These are phyloP conservation scores for Pseudopipra pipra DNA, from an alignment of 2,113 vertebrate genomes.

Conservation along the genomic window DNA sequence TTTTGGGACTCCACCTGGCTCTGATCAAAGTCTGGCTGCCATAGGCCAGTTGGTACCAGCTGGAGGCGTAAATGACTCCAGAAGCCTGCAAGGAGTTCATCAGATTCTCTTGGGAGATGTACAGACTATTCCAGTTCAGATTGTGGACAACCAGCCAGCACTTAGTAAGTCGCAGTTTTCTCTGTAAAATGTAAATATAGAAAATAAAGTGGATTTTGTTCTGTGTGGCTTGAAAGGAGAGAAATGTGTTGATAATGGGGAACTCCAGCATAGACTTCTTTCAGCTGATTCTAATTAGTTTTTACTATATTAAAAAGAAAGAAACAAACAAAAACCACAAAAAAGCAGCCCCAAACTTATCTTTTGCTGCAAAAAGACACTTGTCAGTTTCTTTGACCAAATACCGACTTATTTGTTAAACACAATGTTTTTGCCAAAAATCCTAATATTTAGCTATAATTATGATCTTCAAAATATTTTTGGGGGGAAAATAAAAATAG, in stretches of 20 bases:
- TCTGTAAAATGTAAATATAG: background rate
- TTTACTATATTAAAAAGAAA: background rate
- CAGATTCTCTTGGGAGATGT: constrained; percentile 75
- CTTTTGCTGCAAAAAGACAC: background rate
- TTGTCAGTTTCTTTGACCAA: background rate
- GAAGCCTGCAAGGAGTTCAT: constrained; percentile 55
- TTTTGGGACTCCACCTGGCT: constrained; percentile 7
- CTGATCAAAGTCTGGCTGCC: constrained; percentile 60
- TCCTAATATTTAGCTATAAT: background rate
- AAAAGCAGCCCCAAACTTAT: background rate
- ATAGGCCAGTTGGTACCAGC: constrained; percentile 71
- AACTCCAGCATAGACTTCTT: background rate
- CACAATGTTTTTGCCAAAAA: background rate
- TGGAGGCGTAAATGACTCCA: constrained; percentile 56
- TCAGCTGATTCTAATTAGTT: background rate
- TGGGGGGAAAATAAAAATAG: background rate
- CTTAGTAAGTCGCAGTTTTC: constrained; percentile 71
- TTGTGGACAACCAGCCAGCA: constrained; percentile 64
- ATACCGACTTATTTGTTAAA: background rate
- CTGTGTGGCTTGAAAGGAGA: background rate
- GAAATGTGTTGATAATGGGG: background rate
- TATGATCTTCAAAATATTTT: background rate
- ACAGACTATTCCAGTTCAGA: constrained; percentile 73
- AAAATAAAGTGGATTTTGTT: background rate
- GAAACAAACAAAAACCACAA: too few species aligned